phyloP scores from a whole-genome alignment of 2,888 invertebrate genomes.

The Philopedon plagiatum region DNA sequence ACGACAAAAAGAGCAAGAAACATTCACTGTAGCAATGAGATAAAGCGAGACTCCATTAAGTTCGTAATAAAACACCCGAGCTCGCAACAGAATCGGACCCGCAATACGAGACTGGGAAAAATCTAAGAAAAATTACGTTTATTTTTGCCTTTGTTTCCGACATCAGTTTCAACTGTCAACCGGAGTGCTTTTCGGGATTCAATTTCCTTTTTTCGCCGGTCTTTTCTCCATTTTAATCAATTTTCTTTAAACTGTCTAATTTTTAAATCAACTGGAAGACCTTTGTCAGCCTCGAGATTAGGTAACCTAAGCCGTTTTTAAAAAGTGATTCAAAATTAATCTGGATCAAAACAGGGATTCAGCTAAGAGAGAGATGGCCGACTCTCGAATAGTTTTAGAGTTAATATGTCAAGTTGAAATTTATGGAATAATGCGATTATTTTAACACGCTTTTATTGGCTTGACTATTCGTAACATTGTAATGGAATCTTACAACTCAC shows the following conservation, averaged over 20 bases:
- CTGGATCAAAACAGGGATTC: not conserved
- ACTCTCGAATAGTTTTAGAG: no score
- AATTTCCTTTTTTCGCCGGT: constrained; percentile 12
- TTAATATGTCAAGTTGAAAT: no score
- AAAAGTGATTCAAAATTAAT: constrained; percentile 13
- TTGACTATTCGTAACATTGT: no score
- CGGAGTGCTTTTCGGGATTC: constrained; percentile 24
- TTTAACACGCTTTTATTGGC: no score
- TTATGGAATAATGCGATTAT: no score
- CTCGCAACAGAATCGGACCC: constrained; percentile 15
- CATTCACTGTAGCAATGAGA: not conserved
- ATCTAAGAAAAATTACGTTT: constrained; percentile 34
- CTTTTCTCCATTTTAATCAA: constrained; percentile 19
- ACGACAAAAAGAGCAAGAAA: not conserved
- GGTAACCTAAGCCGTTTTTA: constrained; percentile 7
- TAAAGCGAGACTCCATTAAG: constrained; percentile 22
- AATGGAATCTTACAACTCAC: no score
- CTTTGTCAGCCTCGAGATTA: constrained; percentile 9
- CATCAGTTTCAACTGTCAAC: constrained; percentile 38
- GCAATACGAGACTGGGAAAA: constrained; percentile 25
- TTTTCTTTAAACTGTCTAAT: constrained; percentile 23
- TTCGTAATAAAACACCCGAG: constrained; percentile 26
- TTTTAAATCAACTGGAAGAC: constrained; percentile 9
- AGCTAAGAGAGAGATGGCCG: not conserved
- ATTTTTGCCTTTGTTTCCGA: constrained; percentile 36